Conservation (phyloP, 2,888 invertebrate genomes). For the Ochropacha duplaris region DNA sequence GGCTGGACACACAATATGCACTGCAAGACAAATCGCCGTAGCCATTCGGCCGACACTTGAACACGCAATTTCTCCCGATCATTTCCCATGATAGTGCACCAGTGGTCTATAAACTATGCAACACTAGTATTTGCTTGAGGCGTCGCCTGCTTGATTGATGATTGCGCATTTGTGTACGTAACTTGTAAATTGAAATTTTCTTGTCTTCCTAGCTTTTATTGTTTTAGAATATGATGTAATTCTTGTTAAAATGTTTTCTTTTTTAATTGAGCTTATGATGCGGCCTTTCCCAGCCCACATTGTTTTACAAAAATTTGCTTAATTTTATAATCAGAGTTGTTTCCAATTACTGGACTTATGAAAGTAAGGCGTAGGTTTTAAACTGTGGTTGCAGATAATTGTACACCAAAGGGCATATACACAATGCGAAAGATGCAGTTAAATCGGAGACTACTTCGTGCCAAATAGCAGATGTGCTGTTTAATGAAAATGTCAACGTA, state of each 20-base stretch:
- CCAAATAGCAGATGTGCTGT: constrained; percentile 10
- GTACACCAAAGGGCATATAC: constrained; percentile 19
- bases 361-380: constrained; percentile 30
- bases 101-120: constrained; percentile 42
- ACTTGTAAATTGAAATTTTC: constrained; percentile 16
- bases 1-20: constrained; percentile 45
- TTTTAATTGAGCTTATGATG: background rate
- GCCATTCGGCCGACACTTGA: constrained; percentile 43
- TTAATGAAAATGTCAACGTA: constrained; percentile 27
- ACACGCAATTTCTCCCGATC: constrained; percentile 60
- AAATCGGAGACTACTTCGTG: background rate
- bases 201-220: background rate
- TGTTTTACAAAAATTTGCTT: background rate
- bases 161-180: constrained; percentile 27
- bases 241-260: too few relatives aligned
- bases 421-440: constrained; percentile 6
- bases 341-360: constrained; percentile 14
- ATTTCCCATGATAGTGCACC: constrained; percentile 48
- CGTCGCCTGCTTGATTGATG: constrained; percentile 30
- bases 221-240: background rate
- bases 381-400: constrained; percentile 24
- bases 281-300: background rate
- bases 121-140: constrained; percentile 37
- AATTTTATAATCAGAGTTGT: background rate
- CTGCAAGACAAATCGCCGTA: constrained; percentile 54